Base-by-base conservation (phyloP, 2,113 vertebrate species). In the Gracilinanus agilis region DNA sequence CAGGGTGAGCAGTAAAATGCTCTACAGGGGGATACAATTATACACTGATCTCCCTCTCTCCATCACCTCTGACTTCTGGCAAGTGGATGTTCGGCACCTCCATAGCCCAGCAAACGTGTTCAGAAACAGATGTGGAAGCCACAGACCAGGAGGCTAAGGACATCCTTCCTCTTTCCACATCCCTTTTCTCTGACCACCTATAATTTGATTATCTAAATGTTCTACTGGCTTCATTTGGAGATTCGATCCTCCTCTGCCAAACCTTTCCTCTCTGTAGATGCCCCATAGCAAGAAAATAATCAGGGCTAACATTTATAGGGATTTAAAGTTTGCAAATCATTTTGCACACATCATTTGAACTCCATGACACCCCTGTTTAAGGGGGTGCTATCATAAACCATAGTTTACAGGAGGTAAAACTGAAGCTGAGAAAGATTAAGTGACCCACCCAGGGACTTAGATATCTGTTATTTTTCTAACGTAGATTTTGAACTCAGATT, bases 1-100 rank as follows among this genome's bases (percentile, higher is more conserved):
- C 91, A 61, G 95, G 91, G 44, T 54, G 55, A 95, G 90, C 90
- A 88, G 54, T 95, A 97, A 97, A 96, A 95, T 5, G 0, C 94
- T 94, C 54, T 19, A 12, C 44, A 54, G 92, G 75, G 24, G 29
- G 90, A 89, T 94, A 34, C 0, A 0, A 24, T 94, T 95, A 23
- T n/a, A 44, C 0, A 0, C 16, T 93, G 94, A 97, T 92, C 95
- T 96, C 89, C 49, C 96, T 40, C 83, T 27, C 55, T 24, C 90
- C 88, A 6, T 40, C 93, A 34, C 89, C 92, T 90, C 16, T 0
- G 1, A 1, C 21, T 75, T 25, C 23, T 90, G 53, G 94, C 27
- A 25, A 88, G 54, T 21, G 90, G 53, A 10, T 90, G 21, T 21
- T 54, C 88, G 49, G 75, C n/a, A 56, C 93, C 67, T 75, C 90